Percentiles rank a stretch among this genome's conserved stretches.
Conservation (phyloP, 2,113 vertebrate species). For the Malurus alboscapulatus region DNA sequence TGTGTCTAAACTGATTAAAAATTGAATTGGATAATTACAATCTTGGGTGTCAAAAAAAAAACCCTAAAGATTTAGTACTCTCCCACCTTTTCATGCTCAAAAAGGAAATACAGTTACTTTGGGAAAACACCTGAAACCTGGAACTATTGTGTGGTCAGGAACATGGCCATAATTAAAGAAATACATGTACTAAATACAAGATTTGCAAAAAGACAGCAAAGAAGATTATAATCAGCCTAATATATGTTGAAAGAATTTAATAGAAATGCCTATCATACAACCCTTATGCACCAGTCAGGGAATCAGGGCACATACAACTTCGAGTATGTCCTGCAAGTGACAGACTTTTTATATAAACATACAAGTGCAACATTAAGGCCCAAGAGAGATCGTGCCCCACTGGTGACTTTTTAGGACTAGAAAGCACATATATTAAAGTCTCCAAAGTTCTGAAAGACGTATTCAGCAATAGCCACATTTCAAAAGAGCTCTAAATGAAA, state of each 20-base stretch:
- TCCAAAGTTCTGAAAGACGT: background rate
- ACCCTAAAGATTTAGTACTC: background rate
- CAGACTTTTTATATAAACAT: background rate
- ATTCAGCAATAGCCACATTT: background rate
- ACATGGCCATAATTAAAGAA: background rate
- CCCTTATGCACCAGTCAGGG: background rate
- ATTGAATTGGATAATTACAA: background rate
- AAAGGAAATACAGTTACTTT: background rate
- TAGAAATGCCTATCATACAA: background rate
- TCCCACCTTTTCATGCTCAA: background rate
- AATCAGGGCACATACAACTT: background rate
- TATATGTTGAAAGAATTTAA: background rate
- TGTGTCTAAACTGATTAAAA: background rate
- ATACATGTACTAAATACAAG: background rate
- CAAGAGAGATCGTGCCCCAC: fast-evolving
- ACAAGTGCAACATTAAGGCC: background rate
- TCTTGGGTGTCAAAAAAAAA: background rate
- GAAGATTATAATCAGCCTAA: background rate
- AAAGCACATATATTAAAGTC: background rate
- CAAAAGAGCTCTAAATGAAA: background rate
- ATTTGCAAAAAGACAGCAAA: background rate
- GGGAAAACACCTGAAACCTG: background rate
- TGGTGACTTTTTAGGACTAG: background rate
- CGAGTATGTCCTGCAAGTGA: background rate
- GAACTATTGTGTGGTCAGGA: background rate